A percentile compares a stretch with the other conserved stretches of the same genome.
Evolutionary conservation across 2,888 invertebrate genomes (phyloP).

Genomic region (Blastobasis adustella): DNA sequence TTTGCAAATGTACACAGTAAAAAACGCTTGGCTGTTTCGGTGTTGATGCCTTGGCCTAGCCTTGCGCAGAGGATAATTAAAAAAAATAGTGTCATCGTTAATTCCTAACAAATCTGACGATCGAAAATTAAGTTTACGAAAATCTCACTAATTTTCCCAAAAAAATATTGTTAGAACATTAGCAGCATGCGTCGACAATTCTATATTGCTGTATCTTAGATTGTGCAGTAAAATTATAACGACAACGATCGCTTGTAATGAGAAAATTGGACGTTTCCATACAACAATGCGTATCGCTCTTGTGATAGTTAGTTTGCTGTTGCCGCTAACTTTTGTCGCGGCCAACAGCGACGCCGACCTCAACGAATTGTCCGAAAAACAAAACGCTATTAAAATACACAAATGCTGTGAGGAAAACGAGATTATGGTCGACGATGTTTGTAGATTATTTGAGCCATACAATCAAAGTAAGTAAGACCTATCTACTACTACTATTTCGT

Average conservation of each 20-base stretch:
- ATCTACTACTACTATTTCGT: neutral
- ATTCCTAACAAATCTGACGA: no score
- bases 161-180: no score
- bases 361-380: constrained; percentile 62
- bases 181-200: no score
- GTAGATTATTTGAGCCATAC: constrained; percentile 77
- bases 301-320: constrained; percentile 43
- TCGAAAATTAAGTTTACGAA: no score
- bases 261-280: constrained; percentile 10
- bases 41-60: no score
- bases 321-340: constrained; percentile 26
- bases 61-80: no score
- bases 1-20: no score
- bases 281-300: constrained; percentile 28
- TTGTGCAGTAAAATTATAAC: neutral
- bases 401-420: constrained; percentile 87
- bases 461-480: constrained; percentile 66
- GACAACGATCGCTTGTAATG: constrained; percentile 18
- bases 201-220: no score
- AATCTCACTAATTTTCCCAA: no score
- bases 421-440: constrained; percentile 79
- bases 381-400: constrained; percentile 76
- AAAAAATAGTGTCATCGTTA: no score
- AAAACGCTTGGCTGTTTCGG: no score
- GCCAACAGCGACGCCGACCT: constrained; percentile 50